Evolutionary conservation across 1,140 invertebrate genomes (phyloP), one percentile per base, ranked within the genome.

Genomic region (Melanaphis sacchari): DNA sequence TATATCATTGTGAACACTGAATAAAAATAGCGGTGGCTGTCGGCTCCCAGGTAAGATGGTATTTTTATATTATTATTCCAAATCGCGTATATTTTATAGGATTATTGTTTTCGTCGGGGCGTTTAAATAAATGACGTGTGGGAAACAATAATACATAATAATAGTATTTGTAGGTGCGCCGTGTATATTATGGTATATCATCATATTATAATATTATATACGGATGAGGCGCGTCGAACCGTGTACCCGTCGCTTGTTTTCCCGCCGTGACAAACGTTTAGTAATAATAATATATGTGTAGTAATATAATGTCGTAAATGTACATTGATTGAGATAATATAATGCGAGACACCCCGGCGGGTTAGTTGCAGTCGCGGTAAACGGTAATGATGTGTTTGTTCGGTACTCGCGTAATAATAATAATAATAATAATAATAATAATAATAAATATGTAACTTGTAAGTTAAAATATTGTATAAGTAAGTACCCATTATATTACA

Each of bases 281-380:
- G 40, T 85, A 43, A 41, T 85, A 85, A 38, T 82, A 36, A 4
- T 59, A 59, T 54, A 26, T 76, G 40, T 41, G 43, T 85, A 31
- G 31, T 87, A 87, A 46, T n/a, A 66, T n/a, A 31, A 66, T 66
- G 31, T 66, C 31, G 59, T 66, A 66, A 66, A 66, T n/a, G 59
- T 66, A 87, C 84, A 31, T 46, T 46, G 84, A 87, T 87, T 87
- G 84, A 87, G 84, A 87, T 46, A n/a, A 46, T 87, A 87, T 87
- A 43, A 87, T 87, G 6, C 40, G 84, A 43, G 84, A 87, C 84
- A 26, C 84, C 84, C 84, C 84, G 84, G 84, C 84, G 82, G 40
- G 81, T 82, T 40, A 84, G 81, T 84, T 38, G 81, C 81, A 41
- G 36, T 36, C 36, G 76, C 11, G 38, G 81, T 84, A 84, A 40